Evolutionary conservation across 2,797 vertebrate species (phyloP).

Genomic region (Poeciliopsis presidionis): DNA sequence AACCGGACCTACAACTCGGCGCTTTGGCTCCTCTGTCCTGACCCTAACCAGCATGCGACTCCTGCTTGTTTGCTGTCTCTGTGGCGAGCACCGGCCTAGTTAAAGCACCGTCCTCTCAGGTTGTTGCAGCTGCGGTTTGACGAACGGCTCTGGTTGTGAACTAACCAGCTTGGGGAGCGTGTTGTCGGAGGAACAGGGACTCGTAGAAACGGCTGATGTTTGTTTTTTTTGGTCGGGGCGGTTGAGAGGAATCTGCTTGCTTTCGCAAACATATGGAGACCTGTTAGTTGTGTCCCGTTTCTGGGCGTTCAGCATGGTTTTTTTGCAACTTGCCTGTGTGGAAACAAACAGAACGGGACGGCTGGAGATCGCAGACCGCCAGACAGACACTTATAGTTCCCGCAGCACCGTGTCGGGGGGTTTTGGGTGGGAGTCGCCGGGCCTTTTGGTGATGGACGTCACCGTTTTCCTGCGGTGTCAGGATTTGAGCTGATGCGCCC

Average conservation of each 20-base stretch:
- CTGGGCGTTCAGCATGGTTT: slow-evolving; percentile 58
- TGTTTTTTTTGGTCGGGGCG: not conserved
- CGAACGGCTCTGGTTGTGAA: slow-evolving; percentile 49
- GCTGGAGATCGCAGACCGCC: slow-evolving; percentile 31
- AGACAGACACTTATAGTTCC: slow-evolving; percentile 3
- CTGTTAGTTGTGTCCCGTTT: slow-evolving; percentile 26
- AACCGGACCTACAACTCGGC: not conserved
- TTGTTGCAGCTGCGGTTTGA: slow-evolving; percentile 32
- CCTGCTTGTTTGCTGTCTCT: slow-evolving; percentile 52
- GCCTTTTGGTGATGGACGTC: slow-evolving; percentile 26
- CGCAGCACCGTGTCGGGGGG: slow-evolving; percentile 21
- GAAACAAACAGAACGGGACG: slow-evolving; percentile 29
- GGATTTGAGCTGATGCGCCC: slow-evolving; percentile 51
- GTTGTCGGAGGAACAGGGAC: slow-evolving; percentile 28
- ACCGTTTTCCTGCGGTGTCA: slow-evolving; percentile 26
- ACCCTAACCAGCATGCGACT: slow-evolving; percentile 65
- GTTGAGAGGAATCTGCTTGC: slow-evolving; percentile 37
- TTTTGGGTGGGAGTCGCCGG: slow-evolving; percentile 12
- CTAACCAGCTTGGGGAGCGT: slow-evolving; percentile 49
- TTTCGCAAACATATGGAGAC: slow-evolving; percentile 25
- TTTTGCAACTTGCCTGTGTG: slow-evolving; percentile 56
- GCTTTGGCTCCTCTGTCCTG: slow-evolving; percentile 21
- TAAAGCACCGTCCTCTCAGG: slow-evolving; percentile 7
- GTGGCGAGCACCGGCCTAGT: slow-evolving; percentile 22
- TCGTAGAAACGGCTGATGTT: slow-evolving; percentile 9